Percentiles rank a stretch among this genome's conserved stretches.
Conservation (phyloP, 2,113 vertebrate species). For the Leptobrachium ailaonicum region DNA sequence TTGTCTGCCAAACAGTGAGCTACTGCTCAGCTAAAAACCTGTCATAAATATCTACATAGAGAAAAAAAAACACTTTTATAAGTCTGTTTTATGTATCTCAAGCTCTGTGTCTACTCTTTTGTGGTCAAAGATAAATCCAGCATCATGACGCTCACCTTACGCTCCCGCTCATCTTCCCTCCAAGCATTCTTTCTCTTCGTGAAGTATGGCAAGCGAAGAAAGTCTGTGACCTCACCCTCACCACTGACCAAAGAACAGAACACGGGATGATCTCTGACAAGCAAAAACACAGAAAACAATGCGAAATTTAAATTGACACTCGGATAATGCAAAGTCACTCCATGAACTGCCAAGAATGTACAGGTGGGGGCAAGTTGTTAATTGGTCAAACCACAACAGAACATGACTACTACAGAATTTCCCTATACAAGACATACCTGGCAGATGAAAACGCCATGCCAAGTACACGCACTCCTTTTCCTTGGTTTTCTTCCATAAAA, state of each 20-base stretch:
- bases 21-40: too few species aligned
- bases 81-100: too few species aligned
- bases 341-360: too few species aligned
- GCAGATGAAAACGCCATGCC: constrained; percentile 93
- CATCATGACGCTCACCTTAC: constrained; percentile 74
- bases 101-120: too few species aligned
- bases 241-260: constrained; percentile 94
- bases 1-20: too few species aligned
- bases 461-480: constrained; percentile 91
- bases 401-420: background rate
- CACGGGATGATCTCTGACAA: constrained; percentile 88
- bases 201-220: constrained; percentile 91
- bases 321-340: too few species aligned
- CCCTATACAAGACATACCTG: constrained; percentile 71
- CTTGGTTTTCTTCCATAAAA: constrained; percentile 94
- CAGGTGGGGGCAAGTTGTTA: too few species aligned
- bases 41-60: too few species aligned
- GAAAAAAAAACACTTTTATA: too few species aligned
- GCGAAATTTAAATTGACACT: background rate
- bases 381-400: too few species aligned
- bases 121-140: too few species aligned
- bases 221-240: constrained; percentile 95
- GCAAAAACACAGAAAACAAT: background rate
- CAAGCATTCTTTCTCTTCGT: constrained; percentile 94
- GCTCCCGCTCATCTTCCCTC: constrained; percentile 92